Percentiles rank a stretch among this genome's conserved stretches.
Conservation (phyloP, 2,888 invertebrate species). For the Polyploca ridens region DNA sequence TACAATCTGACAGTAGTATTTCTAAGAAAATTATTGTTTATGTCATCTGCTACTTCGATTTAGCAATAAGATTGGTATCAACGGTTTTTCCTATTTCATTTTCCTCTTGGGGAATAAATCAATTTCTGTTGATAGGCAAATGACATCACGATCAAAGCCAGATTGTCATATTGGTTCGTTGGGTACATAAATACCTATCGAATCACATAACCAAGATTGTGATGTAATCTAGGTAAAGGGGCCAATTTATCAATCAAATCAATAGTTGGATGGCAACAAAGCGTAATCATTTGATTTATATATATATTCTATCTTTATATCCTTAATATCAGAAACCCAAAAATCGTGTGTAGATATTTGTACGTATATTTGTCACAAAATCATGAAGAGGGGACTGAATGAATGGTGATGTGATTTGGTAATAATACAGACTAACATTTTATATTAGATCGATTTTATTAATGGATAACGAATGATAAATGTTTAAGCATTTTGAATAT, state of each 20-base stretch:
- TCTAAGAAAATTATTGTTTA: not conserved
- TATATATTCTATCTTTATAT: too few species aligned
- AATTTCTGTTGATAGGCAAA: slow-evolving; percentile 21
- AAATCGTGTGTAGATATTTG: too few species aligned
- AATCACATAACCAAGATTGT: slow-evolving; percentile 11
- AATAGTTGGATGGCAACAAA: too few species aligned
- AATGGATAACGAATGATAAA: too few species aligned
- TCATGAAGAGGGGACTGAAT: too few species aligned
- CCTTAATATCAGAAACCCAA: too few species aligned
- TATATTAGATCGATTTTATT: too few species aligned
- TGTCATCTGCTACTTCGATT: not conserved
- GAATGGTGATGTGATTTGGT: too few species aligned
- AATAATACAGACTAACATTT: too few species aligned
- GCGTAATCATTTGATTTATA: too few species aligned
- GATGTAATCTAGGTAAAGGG: slow-evolving; percentile 14
- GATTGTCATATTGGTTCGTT: slow-evolving; percentile 10
- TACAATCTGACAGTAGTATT: not conserved
- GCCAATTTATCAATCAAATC: not conserved
- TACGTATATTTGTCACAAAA: too few species aligned
- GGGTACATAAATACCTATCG: slow-evolving; percentile 23
- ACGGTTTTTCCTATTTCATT: not conserved
- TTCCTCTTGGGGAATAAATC: slow-evolving; percentile 19
- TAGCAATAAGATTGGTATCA: slow-evolving; percentile 5
- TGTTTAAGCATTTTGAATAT: too few species aligned
- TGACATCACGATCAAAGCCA: slow-evolving; percentile 21